These are phyloP conservation scores for Dicyrtomina minuta DNA, from an alignment of 2,888 invertebrate genomes.

Conservation along the genomic window DNA sequence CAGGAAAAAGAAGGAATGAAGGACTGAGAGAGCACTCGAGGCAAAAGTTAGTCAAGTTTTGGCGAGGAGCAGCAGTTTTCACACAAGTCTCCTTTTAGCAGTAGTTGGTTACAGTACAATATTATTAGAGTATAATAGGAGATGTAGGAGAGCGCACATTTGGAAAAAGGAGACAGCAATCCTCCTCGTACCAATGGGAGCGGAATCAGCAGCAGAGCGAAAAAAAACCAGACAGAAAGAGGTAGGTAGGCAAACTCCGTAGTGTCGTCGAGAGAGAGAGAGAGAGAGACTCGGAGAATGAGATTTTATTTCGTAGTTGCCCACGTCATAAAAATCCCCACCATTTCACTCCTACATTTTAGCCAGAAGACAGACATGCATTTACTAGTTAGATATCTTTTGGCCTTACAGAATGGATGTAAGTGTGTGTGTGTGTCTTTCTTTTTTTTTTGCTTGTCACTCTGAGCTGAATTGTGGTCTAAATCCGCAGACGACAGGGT, in stretches of 20 bases:
- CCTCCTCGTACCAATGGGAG: not conserved
- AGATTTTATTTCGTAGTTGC: not conserved
- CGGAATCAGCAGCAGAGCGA: too few relatives aligned
- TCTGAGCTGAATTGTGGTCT: too few relatives aligned
- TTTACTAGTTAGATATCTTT: not conserved
- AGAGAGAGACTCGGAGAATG: too few relatives aligned
- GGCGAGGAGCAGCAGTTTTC: too few relatives aligned
- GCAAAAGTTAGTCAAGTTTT: slow-evolving; percentile 19
- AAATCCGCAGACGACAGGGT: too few relatives aligned
- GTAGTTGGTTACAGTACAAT: too few relatives aligned
- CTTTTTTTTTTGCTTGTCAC: too few relatives aligned
- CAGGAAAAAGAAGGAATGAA: slow-evolving; percentile 46
- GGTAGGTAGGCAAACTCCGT: too few relatives aligned
- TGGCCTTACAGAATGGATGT: not conserved
- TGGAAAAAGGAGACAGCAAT: not conserved
- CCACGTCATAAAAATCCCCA: slow-evolving; percentile 6
- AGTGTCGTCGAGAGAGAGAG: too few relatives aligned
- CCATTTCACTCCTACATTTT: slow-evolving; percentile 5
- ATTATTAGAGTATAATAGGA: not conserved
- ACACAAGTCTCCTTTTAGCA: too few relatives aligned
- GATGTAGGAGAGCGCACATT: not conserved
- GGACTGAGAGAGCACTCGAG: slow-evolving; percentile 36
- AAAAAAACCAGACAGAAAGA: too few relatives aligned
- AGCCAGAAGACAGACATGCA: not conserved
- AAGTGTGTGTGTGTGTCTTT: too few relatives aligned